phyloP scores from a whole-genome alignment of 2,888 invertebrate genomes.

The Sericinus montela region DNA sequence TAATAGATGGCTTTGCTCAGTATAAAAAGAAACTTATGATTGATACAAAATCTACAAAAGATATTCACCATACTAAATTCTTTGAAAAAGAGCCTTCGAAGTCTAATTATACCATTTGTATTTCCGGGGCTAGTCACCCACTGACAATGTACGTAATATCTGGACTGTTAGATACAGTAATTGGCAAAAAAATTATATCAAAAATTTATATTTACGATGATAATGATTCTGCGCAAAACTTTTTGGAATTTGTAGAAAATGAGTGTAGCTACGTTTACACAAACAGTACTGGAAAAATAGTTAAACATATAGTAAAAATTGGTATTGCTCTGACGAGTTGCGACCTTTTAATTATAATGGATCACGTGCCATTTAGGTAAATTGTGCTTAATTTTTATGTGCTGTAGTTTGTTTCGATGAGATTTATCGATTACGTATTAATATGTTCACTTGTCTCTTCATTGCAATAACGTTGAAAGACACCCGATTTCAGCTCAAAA shows the following conservation, averaged over 20 bases:
- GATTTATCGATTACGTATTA: too few species aligned
- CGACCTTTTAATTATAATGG: constrained; percentile 74
- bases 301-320: constrained; percentile 59
- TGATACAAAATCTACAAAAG: constrained; percentile 23
- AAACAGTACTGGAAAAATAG: constrained; percentile 44
- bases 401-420: too few species aligned
- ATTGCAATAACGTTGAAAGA: too few species aligned
- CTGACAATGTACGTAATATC: constrained; percentile 55
- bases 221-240: constrained; percentile 35
- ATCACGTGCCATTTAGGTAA: constrained; percentile 62
- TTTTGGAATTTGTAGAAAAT: constrained; percentile 49
- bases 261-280: constrained; percentile 52
- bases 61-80: constrained; percentile 20
- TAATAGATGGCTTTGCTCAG: constrained; percentile 45
- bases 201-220: constrained; percentile 62
- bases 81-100: constrained; percentile 22
- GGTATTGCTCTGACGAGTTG: constrained; percentile 64
- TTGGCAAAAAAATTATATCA: constrained; percentile 37
- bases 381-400: not conserved
- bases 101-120: constrained; percentile 41
- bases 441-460: too few species aligned
- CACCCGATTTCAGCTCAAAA: too few species aligned
- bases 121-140: constrained; percentile 53
- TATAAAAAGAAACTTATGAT: constrained; percentile 40
- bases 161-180: constrained; percentile 45